These are phyloP conservation scores for Collichthys lucidus DNA, from an alignment of 2,113 vertebrate genomes.

Conservation along the genomic window DNA sequence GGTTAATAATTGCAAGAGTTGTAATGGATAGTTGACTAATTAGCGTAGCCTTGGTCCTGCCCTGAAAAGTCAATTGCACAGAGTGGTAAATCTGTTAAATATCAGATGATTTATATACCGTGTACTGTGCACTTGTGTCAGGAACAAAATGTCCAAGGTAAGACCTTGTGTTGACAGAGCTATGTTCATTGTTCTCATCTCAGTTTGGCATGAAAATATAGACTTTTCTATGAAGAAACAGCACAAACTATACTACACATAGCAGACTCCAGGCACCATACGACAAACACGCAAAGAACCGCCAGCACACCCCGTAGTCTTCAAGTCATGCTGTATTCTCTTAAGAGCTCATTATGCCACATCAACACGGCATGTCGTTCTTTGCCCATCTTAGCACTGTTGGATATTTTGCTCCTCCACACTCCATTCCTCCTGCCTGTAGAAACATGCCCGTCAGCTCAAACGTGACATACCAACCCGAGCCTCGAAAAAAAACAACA, in stretches of 20 bases:
- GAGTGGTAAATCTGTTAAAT: conserved; percentile 29
- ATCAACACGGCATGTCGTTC: conserved; percentile 37
- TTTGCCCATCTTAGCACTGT: conserved; percentile 9
- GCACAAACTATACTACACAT: background rate
- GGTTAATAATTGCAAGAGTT: conserved; percentile 76
- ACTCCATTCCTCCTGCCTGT: conserved; percentile 45
- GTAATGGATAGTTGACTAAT: conserved; percentile 69
- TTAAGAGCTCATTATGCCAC: conserved; percentile 38
- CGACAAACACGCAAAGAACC: conserved; percentile 23
- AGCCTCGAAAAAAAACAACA: conserved; percentile 12
- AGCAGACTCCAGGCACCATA: background rate
- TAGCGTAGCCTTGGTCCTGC: conserved; percentile 25
- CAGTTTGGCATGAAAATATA: background rate
- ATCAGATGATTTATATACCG: conserved; percentile 20
- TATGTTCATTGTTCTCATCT: conserved; percentile 9
- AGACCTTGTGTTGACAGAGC: background rate
- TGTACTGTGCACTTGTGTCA: background rate
- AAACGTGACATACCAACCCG: background rate
- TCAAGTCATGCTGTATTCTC: conserved; percentile 4
- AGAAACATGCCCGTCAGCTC: conserved; percentile 42
- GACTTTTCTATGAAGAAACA: background rate
- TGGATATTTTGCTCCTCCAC: conserved; percentile 18
- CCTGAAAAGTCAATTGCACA: conserved; percentile 17
- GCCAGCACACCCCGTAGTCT: background rate
- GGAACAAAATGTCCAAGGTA: background rate